Conservation (phyloP, 2,113 vertebrate genomes). For the Centropus unirufus region DNA sequence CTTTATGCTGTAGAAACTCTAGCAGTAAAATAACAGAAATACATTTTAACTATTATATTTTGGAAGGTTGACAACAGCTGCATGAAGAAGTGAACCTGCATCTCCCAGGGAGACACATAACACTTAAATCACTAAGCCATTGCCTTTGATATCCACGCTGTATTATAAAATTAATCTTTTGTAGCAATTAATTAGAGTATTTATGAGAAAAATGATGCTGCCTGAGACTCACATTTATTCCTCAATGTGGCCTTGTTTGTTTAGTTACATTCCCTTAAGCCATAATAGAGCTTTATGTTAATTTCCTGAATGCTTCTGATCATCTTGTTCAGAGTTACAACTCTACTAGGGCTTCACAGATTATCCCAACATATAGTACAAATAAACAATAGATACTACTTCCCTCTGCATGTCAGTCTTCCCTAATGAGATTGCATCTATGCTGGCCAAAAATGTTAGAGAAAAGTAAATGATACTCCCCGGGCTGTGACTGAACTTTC, state of each 20-base stretch:
- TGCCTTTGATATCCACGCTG: constrained; percentile 48
- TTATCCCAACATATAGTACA: constrained; percentile 12
- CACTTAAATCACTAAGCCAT: constrained; percentile 51
- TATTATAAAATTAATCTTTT: constrained; percentile 69
- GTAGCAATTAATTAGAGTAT: constrained; percentile 75
- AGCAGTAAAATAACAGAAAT: constrained; percentile 28
- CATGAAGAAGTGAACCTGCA: constrained; percentile 50
- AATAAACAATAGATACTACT: neutral
- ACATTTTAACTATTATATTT: constrained; percentile 26
- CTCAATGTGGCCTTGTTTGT: constrained; percentile 68
- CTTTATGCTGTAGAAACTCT: neutral
- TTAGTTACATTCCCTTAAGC: constrained; percentile 67
- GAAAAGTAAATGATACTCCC: neutral
- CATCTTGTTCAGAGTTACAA: constrained; percentile 22
- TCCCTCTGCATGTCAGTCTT: neutral
- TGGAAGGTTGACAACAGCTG: constrained; percentile 52
- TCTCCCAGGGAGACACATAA: constrained; percentile 53
- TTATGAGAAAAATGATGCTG: constrained; percentile 66
- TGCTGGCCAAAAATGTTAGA: neutral
- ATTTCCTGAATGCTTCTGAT: constrained; percentile 60
- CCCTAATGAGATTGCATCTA: constrained; percentile 32
- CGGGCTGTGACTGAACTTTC: neutral
- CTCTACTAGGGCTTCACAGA: constrained; percentile 14
- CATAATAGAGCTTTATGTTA: constrained; percentile 68
- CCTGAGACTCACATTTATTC: constrained; percentile 65